Evolutionary conservation across 2,113 vertebrate species (phyloP), one percentile per base, ranked within the genome.

Genomic region (Prochilodus magdalenae): DNA sequence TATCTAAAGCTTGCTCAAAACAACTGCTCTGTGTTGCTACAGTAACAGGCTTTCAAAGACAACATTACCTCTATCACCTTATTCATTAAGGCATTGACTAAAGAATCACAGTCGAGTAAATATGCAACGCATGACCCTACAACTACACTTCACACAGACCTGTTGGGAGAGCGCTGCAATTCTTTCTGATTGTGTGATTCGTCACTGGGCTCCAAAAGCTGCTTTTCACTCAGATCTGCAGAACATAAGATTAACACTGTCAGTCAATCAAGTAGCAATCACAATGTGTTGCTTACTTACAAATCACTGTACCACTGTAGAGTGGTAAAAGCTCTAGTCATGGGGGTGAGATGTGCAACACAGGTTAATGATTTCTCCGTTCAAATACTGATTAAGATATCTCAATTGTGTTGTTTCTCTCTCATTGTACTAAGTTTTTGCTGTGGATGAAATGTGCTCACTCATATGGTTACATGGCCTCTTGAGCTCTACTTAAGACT

Each of bases 201-300:
- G 20, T 79, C 89, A 24, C 75, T 26, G 4, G 91, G 81, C 75
- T 90, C 88, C 49, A 91, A 86, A 77, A 90, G 75, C 87, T 92
- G 90, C 55, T 92, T 91, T 67, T 91, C 90, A 75, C 72, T 88
- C 80, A 93, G 63, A 65, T 84, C 94, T 95, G 87, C 24, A 80
- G 75, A 75, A 66, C 47, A 62, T 16, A 15, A 82, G 10, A 73
- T 2, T 27, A 69, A 55, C 5, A 44, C 40, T 44, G 40, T 5
- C 49, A 16, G 10, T 51, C 15, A 2, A 14, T 3, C 7, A 15
- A 51, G 24, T 66, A 24, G 33, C 18, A 66, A 33, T 18, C 5
- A 55, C 55, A 16, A 51, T 16, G 16, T 51, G 49, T 5, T 4
- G 20, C 18, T 63, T 62, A 20, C 14, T 36, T 75, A 36, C 57